Evolutionary conservation across 2,888 invertebrate species (phyloP), one percentile per base, ranked within the genome.

Genomic region (Halictus quadricinctus): DNA sequence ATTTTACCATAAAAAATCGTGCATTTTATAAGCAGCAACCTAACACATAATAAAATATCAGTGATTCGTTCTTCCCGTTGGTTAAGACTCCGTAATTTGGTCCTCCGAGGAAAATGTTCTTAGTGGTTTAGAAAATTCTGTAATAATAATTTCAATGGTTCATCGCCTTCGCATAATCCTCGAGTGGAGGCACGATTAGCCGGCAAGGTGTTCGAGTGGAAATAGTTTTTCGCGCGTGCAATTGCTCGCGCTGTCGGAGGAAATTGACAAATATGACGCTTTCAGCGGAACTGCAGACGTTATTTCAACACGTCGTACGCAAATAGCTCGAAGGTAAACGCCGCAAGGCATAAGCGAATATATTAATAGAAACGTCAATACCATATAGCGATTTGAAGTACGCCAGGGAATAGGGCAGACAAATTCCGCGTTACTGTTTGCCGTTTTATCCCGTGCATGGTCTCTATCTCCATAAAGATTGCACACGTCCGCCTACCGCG

Each of bases 381-480:
- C 60, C 75, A 50, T 80, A 58, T 72, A 83, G 85, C 87, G 83
- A 87, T 80, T 81, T 70, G 81, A 83, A 84, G 86, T 83, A 79
- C 73, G 73, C 48, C 69, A 60, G 50, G 50, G 75, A 36, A 72
- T 64, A 54, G 80, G 81, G 73, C 50, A 79, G 79, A 73, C 82
- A 74, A 87, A 89, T 86, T 87, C 84, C 88, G 64, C 84, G 82
- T 85, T 85, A 85, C 79, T 75, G 73, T 83, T 87, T 83, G 72
- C 73, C 50, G 80, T 74, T 86, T 54, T 72, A 64, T 66, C 73
- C 58, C 50, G 66, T 21, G 48, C 76, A 80, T 80, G 70, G 85
- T 80, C 88, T 85, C 89, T 80, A 88, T 88, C 86, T 86, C 83
- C 85, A 84, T 86, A 85, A 89, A 89, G 85, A 88, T 89, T 88